Conservation (phyloP, 2,113 vertebrate genomes). For the Orientallactaga bullata region DNA sequence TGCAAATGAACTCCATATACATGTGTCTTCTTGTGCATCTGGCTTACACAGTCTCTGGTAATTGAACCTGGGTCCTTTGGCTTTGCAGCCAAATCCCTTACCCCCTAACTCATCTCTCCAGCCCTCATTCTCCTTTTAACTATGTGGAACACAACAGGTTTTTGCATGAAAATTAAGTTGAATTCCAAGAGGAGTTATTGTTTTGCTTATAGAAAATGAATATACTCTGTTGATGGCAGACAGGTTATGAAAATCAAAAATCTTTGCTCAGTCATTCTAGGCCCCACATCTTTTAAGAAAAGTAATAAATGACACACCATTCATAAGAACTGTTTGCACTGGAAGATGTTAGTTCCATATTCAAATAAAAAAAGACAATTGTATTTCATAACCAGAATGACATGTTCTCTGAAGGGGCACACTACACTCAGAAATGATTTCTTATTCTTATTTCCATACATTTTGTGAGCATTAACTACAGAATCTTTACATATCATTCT, state of each 20-base stretch:
- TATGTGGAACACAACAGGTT: not conserved
- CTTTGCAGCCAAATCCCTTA: too few relatives aligned
- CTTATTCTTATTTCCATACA: conserved; percentile 41
- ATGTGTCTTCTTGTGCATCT: too few relatives aligned
- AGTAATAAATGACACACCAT: conserved; percentile 53
- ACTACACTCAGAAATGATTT: not conserved
- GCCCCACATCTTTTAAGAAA: conserved; percentile 20
- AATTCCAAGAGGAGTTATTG: conserved; percentile 5
- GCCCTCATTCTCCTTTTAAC: not conserved
- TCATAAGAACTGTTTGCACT: not conserved
- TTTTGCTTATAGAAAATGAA: conserved; percentile 51
- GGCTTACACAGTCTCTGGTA: too few relatives aligned
- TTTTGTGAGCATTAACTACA: conserved; percentile 29
- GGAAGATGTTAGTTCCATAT: conserved; percentile 28
- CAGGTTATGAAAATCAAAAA: conserved; percentile 7
- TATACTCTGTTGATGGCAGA: not conserved
- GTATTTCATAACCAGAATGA: conserved; percentile 60
- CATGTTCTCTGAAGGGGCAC: conserved; percentile 9
- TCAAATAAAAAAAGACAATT: conserved; percentile 56
- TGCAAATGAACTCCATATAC: too few relatives aligned
- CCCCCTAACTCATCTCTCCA: too few relatives aligned
- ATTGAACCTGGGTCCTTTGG: too few relatives aligned
- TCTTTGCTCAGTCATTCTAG: not conserved
- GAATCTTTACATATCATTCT: conserved; percentile 7
- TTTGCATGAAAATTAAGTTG: not conserved